Evolutionary conservation across 2,113 vertebrate species (phyloP).

Genomic region (Chaetura pelagica): DNA sequence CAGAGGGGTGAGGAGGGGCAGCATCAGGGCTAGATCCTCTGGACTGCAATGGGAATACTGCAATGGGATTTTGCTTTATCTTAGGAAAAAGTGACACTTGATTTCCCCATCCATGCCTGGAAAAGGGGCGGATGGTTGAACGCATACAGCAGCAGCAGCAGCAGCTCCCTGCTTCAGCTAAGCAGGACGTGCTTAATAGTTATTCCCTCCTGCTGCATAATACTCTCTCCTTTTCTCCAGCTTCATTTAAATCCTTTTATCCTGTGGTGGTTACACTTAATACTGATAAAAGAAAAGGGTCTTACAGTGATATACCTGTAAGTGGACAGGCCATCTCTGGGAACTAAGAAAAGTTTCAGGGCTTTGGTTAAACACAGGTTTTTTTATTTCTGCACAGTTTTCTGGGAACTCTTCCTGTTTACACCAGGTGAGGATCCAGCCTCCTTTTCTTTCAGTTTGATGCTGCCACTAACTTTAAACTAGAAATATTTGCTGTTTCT

Average conservation of each 20-base stretch:
- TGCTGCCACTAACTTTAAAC: neutral
- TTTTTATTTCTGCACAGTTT: neutral
- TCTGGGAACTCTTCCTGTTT: constrained; percentile 43
- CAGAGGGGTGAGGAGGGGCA: neutral
- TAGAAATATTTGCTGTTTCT: neutral
- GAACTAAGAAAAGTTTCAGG: neutral
- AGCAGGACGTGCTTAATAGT: neutral
- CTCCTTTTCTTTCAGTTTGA: neutral
- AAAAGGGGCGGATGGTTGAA: neutral
- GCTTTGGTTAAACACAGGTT: neutral
- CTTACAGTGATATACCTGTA: neutral
- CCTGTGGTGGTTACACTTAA: neutral
- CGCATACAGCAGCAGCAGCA: neutral
- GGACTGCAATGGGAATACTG: neutral
- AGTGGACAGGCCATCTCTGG: neutral
- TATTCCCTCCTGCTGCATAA: neutral
- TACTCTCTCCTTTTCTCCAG: neutral
- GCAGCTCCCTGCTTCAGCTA: neutral
- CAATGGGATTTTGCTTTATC: neutral
- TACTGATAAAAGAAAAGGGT: neutral
- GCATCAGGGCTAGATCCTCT: fast-evolving
- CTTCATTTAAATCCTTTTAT: neutral
- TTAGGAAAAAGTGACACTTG: neutral
- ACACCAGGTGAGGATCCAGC: neutral
- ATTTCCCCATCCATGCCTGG: neutral